phyloP scores from a whole-genome alignment of 2,797 vertebrate species.

The Okamejei kenojei region DNA sequence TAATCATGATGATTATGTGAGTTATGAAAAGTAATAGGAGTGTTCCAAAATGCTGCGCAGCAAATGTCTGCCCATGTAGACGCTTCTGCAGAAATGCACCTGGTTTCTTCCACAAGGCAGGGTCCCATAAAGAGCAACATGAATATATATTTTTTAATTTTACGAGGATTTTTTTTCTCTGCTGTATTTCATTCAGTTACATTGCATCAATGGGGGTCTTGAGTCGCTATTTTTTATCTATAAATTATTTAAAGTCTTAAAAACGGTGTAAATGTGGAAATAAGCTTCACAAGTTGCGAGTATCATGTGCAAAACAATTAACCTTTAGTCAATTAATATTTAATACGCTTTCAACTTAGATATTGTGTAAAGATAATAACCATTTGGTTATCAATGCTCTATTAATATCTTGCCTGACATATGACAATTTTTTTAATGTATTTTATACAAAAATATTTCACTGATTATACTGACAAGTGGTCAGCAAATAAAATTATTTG shows the following conservation, averaged over 20 bases:
- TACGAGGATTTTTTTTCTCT: neutral
- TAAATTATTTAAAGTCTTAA: neutral
- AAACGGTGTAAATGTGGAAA: neutral
- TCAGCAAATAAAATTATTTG: neutral
- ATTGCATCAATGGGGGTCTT: neutral
- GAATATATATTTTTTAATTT: neutral
- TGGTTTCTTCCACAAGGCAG: neutral
- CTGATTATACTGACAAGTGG: neutral
- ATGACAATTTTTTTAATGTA: neutral
- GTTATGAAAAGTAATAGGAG: neutral
- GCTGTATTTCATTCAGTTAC: neutral
- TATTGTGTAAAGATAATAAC: neutral
- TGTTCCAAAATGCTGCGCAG: neutral
- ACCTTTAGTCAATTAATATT: neutral
- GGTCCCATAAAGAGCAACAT: neutral
- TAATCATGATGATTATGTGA: neutral
- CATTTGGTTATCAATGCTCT: neutral
- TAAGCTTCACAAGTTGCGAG: neutral
- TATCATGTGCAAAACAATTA: neutral
- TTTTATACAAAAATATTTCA: neutral
- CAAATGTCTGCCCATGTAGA: neutral
- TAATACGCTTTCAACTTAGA: neutral
- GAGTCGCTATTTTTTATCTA: neutral
- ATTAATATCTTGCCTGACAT: neutral
- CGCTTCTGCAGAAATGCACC: neutral